Percentiles rank a stretch among this genome's conserved stretches.
These are phyloP conservation scores for Cromileptes altivelis DNA, from an alignment of 2,113 vertebrate species.

Conservation along the genomic window DNA sequence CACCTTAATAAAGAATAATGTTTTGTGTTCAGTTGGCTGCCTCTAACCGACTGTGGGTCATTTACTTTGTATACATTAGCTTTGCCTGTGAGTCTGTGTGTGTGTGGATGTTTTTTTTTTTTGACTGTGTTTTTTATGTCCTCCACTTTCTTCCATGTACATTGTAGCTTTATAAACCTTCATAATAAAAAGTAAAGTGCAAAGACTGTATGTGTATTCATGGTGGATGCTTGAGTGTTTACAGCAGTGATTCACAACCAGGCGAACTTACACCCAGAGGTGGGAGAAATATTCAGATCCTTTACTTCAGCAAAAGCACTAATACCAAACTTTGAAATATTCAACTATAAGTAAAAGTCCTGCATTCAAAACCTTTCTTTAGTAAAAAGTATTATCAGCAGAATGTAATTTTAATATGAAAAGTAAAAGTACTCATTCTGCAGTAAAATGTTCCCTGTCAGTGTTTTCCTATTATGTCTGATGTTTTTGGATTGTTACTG, in stretches of 20 bases:
- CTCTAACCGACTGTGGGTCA: conserved; percentile 20
- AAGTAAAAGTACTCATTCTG: no score
- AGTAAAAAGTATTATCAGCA: no score
- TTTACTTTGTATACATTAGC: conserved; percentile 53
- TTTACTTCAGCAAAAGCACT: no score
- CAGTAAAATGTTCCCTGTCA: no score
- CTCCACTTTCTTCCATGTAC: conserved; percentile 11
- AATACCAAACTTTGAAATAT: no score
- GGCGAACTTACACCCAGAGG: neutral
- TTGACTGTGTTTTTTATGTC: conserved; percentile 1
- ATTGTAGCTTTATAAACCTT: conserved; percentile 30
- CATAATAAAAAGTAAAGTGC: conserved; percentile 41
- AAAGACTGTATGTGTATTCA: conserved; percentile 18
- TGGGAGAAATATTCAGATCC: no score
- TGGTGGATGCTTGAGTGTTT: neutral
- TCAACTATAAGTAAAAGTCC: no score
- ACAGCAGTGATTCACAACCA: neutral
- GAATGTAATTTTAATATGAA: no score
- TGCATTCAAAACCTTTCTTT: no score
- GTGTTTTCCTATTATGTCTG: no score
- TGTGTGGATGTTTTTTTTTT: neutral
- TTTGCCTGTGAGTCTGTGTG: conserved; percentile 14
- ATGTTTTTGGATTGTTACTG: no score
- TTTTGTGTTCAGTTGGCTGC: conserved; percentile 48
- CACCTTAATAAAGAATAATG: conserved; percentile 70